Evolutionary conservation across 2,797 vertebrate genomes (phyloP).

Genomic region (Smutsia temminckii): DNA sequence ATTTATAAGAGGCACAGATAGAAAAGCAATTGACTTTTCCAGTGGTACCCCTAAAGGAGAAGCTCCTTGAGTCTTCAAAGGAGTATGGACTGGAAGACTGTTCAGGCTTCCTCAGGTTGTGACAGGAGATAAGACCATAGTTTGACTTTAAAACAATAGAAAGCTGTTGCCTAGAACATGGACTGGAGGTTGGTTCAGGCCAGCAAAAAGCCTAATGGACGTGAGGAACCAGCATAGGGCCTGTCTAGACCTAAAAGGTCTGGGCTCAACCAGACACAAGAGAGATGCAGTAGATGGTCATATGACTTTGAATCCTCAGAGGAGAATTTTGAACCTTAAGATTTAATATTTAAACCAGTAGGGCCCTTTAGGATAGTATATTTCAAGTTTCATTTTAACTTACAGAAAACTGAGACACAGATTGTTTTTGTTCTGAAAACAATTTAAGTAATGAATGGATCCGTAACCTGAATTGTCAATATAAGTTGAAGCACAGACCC

Average conservation of each 20-base stretch:
- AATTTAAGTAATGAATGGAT: background rate
- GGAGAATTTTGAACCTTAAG: background rate
- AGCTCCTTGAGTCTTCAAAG: background rate
- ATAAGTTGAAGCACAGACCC: background rate
- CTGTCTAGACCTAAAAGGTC: background rate
- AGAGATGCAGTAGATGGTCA: background rate
- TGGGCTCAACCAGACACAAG: background rate
- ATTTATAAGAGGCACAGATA: background rate
- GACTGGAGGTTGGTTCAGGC: background rate
- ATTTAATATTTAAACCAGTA: background rate
- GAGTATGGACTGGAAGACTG: background rate
- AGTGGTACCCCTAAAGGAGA: background rate
- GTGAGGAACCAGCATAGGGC: background rate
- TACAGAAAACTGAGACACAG: background rate
- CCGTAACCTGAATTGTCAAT: background rate
- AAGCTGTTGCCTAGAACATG: background rate
- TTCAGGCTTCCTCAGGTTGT: background rate
- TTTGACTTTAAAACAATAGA: background rate
- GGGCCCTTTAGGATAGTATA: background rate
- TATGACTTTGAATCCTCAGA: background rate
- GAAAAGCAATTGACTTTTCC: background rate
- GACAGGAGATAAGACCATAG: background rate
- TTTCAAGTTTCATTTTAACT: background rate
- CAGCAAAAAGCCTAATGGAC: background rate
- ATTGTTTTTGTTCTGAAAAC: background rate